Percentiles rank a stretch among this genome's conserved stretches.
Evolutionary conservation across 2,797 vertebrate genomes (phyloP).

Genomic region (Mormyrus hasselquistii): DNA sequence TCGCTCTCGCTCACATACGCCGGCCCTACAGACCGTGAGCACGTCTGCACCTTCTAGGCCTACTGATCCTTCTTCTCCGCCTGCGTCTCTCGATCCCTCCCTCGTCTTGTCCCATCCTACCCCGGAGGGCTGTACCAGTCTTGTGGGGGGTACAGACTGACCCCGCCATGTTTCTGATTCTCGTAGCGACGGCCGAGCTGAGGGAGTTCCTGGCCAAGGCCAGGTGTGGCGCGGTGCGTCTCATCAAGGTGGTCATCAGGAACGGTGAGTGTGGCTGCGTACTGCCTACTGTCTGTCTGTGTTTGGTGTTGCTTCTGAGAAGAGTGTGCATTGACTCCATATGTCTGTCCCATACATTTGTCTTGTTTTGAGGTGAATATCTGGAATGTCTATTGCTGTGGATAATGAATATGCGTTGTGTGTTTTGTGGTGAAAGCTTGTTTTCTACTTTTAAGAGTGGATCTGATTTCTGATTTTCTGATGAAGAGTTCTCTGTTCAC

Average conservation of each 20-base stretch:
- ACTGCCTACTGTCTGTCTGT: background rate
- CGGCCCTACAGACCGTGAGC: background rate
- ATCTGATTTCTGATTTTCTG: too few relatives aligned
- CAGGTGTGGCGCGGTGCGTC: conserved; percentile 78
- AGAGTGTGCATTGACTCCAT: background rate
- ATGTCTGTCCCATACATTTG: conserved; percentile 8
- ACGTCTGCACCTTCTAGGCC: background rate
- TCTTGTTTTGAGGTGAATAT: background rate
- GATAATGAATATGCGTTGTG: background rate
- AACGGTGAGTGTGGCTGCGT: conserved; percentile 73
- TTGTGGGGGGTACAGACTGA: conserved; percentile 14
- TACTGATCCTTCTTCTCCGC: background rate
- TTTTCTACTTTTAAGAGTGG: background rate
- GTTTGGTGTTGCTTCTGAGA: background rate
- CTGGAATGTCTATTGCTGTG: background rate
- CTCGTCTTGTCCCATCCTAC: background rate
- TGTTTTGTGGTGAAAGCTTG: background rate
- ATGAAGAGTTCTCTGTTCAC: background rate
- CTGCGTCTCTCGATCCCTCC: background rate
- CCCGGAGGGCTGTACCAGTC: background rate
- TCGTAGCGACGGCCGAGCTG: conserved; percentile 88
- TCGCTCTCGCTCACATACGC: conserved; percentile 26
- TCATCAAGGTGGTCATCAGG: conserved; percentile 91
- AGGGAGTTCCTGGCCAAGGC: conserved; percentile 90
- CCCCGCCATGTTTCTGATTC: conserved; percentile 83